These are phyloP conservation scores for Mystacornis crossleyi DNA, from an alignment of 2,113 vertebrate genomes.

Conservation along the genomic window DNA sequence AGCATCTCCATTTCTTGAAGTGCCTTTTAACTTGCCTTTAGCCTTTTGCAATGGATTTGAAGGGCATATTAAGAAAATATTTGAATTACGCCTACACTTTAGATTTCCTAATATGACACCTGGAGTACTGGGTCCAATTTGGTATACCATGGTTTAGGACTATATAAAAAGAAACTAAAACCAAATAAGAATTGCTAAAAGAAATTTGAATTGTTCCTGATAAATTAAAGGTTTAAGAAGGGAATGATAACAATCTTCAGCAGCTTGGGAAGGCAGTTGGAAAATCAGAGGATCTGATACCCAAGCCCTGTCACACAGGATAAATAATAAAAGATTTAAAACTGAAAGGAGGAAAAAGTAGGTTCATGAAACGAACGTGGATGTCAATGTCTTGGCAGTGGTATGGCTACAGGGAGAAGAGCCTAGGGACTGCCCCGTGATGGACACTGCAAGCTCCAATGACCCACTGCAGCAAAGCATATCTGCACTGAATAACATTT, in stretches of 20 bases:
- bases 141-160: not conserved
- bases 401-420: not conserved
- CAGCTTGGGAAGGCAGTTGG: not conserved
- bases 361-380: accelerated
- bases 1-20: not conserved
- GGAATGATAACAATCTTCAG: not conserved
- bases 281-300: not conserved
- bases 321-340: not conserved
- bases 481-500: not conserved
- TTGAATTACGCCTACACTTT: not conserved
- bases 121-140: not conserved
- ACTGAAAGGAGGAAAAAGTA: not conserved
- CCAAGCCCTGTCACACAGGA: not conserved
- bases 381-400: not conserved
- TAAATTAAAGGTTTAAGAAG: not conserved
- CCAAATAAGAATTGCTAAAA: not conserved
- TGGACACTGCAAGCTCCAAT: not conserved
- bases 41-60: not conserved
- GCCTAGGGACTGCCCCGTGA: accelerated
- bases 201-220: not conserved
- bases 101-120: not conserved
- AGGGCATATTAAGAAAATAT: not conserved
- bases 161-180: not conserved
- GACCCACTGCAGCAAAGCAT: not conserved
- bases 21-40: not conserved